phyloP scores from a whole-genome alignment of 2,113 vertebrate species.

The Pycnonotus jocosus region DNA sequence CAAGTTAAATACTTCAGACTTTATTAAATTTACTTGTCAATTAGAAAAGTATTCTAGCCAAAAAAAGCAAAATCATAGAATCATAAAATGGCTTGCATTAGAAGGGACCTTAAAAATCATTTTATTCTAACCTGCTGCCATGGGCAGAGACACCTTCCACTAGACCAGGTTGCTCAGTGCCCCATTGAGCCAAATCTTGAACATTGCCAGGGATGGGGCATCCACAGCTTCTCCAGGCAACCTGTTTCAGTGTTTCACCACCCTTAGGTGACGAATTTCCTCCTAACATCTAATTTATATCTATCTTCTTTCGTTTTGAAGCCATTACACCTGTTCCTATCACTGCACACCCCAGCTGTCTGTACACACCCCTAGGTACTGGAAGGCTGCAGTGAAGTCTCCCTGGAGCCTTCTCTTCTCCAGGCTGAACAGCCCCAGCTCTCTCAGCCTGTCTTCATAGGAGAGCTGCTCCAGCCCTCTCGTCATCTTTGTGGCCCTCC shows the following conservation, averaged over 20 bases:
- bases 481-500: not conserved
- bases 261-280: not conserved
- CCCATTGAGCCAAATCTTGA: not conserved
- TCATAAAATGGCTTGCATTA: not conserved
- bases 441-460: not conserved
- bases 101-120: not conserved
- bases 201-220: not conserved
- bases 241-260: not conserved
- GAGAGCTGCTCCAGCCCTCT: not conserved
- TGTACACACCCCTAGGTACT: not conserved
- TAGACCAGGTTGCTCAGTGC: not conserved
- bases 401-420: not conserved
- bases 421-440: not conserved
- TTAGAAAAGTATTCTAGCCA: slow-evolving; percentile 14
- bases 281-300: not conserved
- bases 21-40: slow-evolving; percentile 30
- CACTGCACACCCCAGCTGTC: not conserved
- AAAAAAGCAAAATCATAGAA: not conserved
- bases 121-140: accelerated
- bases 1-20: slow-evolving; percentile 14
- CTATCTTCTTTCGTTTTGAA: not conserved
- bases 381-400: not conserved
- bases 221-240: not conserved
- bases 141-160: too few species aligned
- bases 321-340: not conserved